Evolutionary conservation across 2,888 invertebrate genomes (phyloP), one percentile per base, ranked within the genome.

Genomic region (Stenotaenia linearis): DNA sequence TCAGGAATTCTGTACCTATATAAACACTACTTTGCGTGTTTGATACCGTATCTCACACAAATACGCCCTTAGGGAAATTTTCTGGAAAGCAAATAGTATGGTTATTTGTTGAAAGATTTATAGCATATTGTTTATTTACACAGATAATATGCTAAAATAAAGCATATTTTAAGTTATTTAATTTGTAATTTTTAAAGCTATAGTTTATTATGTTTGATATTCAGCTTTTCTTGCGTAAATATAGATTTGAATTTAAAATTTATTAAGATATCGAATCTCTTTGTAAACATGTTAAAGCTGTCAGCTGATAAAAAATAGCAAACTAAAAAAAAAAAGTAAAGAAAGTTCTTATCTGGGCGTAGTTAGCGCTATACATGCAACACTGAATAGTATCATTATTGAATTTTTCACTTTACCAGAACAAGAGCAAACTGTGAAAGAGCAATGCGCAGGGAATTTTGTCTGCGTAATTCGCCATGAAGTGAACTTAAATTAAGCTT

Each of bases 401-500:
- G 61, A 61, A 61, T 61, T 61, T 61, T 61, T 61, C 61, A 61
- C 61, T 25, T 23, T 12, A 25, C 25, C 23, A n/a, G 45, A 45
- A 32, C 32, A 45, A 45, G 12, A 25, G 25, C 61, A 25, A 61
- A 23, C 23, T 21, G 23, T 9, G 28, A 15, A 25, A 61, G 23
- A 61, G 61, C 25, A 61, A 25, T 25, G 61, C 25, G 25, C 1
- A 15, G 23, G 25, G 61, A 25, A 28, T 21, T 61, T 61, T 25
- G 61, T 25, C 61, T 23, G 61, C 61, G 28, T 61, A 61, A 61
- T 61, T 61, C 61, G 28, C 61, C 61, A 25, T 61, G 61, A 61
- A 61, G 61, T 12, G 61, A 61, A 61, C 25, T 61, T 15, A 61
- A 61, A 61, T 61, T 61, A 61, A 61, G 61, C 61, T 61, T 61